Evolutionary conservation across 1,140 invertebrate genomes (phyloP).

Genomic region (Nasonia vitripennis): DNA sequence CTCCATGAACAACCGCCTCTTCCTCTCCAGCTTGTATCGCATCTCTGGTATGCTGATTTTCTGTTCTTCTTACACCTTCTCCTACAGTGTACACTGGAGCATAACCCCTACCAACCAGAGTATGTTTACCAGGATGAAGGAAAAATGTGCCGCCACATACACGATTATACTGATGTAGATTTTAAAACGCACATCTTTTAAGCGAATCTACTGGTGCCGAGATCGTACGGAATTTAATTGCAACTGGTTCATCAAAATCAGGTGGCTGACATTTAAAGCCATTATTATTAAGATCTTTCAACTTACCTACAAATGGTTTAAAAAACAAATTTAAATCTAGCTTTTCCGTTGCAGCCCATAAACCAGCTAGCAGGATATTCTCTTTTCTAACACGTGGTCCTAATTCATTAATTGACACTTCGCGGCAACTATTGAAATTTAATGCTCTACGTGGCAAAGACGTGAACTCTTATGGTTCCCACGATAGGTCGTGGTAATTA

Average conservation of each 20-base stretch:
- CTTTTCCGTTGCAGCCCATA: no score
- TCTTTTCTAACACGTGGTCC: no score
- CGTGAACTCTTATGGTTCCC: no score
- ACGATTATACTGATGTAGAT: constrained; percentile 51
- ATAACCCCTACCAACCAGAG: constrained; percentile 25
- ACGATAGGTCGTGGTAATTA: no score
- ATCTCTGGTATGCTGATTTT: no score
- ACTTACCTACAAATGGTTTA: constrained; percentile 48
- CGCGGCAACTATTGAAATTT: no score
- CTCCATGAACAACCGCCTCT: constrained; percentile 40
- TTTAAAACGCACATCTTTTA: constrained; percentile 45
- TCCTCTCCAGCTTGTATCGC: constrained; percentile 30
- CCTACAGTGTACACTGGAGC: constrained; percentile 22
- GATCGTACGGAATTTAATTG: constrained; percentile 46
- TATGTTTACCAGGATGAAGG: constrained; percentile 21
- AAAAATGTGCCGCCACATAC: constrained; percentile 46
- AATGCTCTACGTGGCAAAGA: no score
- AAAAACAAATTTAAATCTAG: no score
- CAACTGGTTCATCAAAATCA: constrained; percentile 20
- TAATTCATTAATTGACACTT: no score
- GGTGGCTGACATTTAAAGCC: constrained; percentile 44
- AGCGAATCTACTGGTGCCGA: constrained; percentile 48
- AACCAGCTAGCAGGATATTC: no score
- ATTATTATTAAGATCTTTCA: constrained; percentile 50
- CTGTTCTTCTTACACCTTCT: neutral